phyloP scores from a whole-genome alignment of 2,797 vertebrate species.

The Carcharodon carcharias region DNA sequence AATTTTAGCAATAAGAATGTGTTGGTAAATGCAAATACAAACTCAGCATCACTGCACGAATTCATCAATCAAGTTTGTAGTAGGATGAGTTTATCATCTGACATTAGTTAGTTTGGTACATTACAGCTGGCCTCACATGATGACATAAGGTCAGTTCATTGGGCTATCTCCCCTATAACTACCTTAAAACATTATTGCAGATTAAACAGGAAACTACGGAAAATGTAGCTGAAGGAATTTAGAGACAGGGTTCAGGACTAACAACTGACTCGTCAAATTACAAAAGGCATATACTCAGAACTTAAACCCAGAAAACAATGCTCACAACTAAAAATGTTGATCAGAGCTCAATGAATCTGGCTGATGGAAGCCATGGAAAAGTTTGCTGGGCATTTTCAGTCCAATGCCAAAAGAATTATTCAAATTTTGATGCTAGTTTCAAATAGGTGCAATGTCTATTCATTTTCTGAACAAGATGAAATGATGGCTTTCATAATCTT shows the following conservation, averaged over 20 bases:
- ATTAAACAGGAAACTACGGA: not conserved
- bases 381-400: no score
- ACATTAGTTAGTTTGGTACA: not conserved
- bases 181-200: not conserved
- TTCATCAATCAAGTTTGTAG: not conserved
- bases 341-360: not conserved
- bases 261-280: not conserved
- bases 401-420: not conserved
- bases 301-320: not conserved
- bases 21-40: not conserved
- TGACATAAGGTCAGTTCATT: not conserved
- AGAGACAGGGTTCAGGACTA: not conserved
- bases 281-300: not conserved
- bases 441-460: not conserved
- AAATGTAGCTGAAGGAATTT: not conserved
- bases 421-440: not conserved
- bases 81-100: not conserved
- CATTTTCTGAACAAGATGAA: not conserved
- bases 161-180: not conserved
- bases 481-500: not conserved
- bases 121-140: not conserved
- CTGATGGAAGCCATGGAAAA: not conserved
- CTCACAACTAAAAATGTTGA: not conserved
- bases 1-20: not conserved
- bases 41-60: not conserved